Evolutionary conservation across 2,888 invertebrate genomes (phyloP).

Genomic region (Drosophila flavopinicola): DNA sequence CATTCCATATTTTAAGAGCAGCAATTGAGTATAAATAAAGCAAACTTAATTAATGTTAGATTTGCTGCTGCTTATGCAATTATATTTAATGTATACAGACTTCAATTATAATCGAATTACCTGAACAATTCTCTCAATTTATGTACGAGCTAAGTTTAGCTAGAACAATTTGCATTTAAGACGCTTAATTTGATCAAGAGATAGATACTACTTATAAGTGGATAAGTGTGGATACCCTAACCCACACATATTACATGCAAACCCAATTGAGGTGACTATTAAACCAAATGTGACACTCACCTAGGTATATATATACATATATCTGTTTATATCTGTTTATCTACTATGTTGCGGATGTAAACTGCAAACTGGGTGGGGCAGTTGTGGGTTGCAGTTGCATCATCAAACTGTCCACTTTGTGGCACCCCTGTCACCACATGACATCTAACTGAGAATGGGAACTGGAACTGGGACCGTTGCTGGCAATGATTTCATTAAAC

Average conservation of each 20-base stretch:
- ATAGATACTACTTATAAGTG: conserved; percentile 7
- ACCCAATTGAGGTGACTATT: conserved; percentile 32
- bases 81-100: conserved; percentile 20
- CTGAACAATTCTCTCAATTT: conserved; percentile 18
- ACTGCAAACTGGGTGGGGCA: background rate
- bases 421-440: conserved; percentile 35
- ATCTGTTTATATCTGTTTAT: background rate
- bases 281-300: conserved; percentile 27
- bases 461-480: conserved; percentile 23
- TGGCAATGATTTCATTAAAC: conserved; percentile 77
- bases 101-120: conserved; percentile 15
- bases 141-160: background rate
- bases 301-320: background rate
- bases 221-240: background rate
- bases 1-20: background rate
- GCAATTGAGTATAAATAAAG: conserved; percentile 1
- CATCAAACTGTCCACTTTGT: conserved; percentile 32
- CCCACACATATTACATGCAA: background rate
- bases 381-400: conserved; percentile 34
- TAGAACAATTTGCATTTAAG: conserved; percentile 18
- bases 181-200: conserved; percentile 1
- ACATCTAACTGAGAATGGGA: conserved; percentile 12
- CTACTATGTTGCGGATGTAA: background rate
- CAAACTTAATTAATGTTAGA: conserved; percentile 8
- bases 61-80: conserved; percentile 4